phyloP scores from a whole-genome alignment of 2,113 vertebrate genomes.

The Peucedramus taeniatus region DNA sequence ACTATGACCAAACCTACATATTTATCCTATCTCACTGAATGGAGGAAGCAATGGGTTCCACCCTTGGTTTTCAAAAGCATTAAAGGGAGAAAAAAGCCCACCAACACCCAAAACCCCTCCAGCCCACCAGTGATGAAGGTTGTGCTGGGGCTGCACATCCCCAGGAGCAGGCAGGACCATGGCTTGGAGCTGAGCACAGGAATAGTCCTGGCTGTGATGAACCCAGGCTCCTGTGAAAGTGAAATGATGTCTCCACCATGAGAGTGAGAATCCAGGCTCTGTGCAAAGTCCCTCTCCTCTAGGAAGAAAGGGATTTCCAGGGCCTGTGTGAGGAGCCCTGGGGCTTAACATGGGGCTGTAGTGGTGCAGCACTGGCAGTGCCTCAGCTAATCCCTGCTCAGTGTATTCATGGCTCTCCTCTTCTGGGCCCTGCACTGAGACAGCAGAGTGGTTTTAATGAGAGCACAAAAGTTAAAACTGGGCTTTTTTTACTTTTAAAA shows the following conservation, averaged over 20 bases:
- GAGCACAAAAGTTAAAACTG: background rate
- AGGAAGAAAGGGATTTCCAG: background rate
- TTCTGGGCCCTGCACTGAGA: background rate
- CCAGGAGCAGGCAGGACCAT: background rate
- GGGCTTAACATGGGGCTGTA: background rate
- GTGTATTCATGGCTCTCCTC: background rate
- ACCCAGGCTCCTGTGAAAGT: background rate
- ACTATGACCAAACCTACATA: background rate
- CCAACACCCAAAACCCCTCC: background rate
- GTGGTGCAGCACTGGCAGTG: background rate
- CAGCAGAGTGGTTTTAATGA: background rate
- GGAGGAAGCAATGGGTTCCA: background rate
- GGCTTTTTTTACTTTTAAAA: background rate
- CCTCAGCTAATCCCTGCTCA: background rate
- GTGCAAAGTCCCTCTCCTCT: background rate
- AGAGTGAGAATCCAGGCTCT: background rate
- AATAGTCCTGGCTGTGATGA: background rate
- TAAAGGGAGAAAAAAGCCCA: background rate
- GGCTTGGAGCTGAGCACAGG: background rate
- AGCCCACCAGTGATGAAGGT: background rate
- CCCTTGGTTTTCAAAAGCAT: background rate
- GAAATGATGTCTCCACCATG: background rate
- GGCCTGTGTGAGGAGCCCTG: fast-evolving
- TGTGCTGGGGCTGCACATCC: background rate
- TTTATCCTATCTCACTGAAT: background rate